A percentile compares a stretch with the other conserved stretches of the same genome.
Conservation (phyloP, 2,888 invertebrate genomes). For the Chalcosyrphus nemorum region DNA sequence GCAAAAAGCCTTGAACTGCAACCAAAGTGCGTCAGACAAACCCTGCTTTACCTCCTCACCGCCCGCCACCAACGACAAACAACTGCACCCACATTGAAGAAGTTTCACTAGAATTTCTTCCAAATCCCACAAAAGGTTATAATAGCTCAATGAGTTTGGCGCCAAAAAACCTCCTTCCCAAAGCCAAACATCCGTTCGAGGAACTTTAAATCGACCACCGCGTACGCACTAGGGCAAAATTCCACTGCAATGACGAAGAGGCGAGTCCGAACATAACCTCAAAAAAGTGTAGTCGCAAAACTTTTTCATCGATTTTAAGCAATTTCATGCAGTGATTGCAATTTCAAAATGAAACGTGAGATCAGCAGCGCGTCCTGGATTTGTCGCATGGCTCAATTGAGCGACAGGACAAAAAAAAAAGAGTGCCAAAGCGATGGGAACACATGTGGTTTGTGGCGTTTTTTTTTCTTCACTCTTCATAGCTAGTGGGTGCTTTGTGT, state of each 20-base stretch:
- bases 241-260: conserved; percentile 39
- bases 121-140: neutral
- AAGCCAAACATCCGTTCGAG: conserved; percentile 24
- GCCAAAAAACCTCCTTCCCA: conserved; percentile 10
- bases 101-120: neutral
- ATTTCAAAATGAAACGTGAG: neutral
- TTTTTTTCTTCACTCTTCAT: neutral
- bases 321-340: neutral
- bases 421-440: conserved; percentile 7
- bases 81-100: neutral
- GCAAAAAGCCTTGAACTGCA: conserved; percentile 31
- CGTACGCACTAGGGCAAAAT: neutral
- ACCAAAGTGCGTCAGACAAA: conserved; percentile 30
- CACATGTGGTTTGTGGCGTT: conserved; percentile 58
- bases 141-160: conserved; percentile 17
- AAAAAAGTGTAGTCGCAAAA: conserved; percentile 13
- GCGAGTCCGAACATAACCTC: conserved; percentile 38
- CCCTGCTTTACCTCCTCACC: neutral
- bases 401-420: neutral
- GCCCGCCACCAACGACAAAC: neutral
- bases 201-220: conserved; percentile 4
- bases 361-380: no score
- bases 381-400: no score
- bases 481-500: neutral
- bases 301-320: conserved; percentile 27